A percentile compares a stretch with the other conserved stretches of the same genome.
phyloP scores from a whole-genome alignment of 2,113 vertebrate species.

The Chaetodon trifascialis region DNA sequence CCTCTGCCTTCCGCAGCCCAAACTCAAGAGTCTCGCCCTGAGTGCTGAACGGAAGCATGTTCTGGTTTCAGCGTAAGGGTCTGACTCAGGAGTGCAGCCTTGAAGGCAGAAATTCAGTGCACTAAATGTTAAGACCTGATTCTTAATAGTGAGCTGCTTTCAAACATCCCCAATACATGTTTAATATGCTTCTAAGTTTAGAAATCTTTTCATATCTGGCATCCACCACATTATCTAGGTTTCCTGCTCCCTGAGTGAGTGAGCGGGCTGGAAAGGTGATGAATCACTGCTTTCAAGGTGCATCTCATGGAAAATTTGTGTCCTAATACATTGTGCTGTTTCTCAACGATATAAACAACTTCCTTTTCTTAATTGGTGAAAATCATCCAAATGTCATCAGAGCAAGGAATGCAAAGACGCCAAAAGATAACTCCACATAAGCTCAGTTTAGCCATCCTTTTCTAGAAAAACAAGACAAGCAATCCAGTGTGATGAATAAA shows the following conservation, averaged over 20 bases:
- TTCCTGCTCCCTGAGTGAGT: constrained; percentile 3
- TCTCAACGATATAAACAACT: background rate
- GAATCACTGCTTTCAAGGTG: background rate
- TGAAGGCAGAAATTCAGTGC: constrained; percentile 14
- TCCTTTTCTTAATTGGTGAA: background rate
- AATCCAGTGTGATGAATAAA: background rate
- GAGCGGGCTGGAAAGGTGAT: background rate
- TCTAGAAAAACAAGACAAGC: background rate
- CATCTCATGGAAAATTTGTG: background rate
- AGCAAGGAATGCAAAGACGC: background rate
- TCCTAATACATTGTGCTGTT: background rate
- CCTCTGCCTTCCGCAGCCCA: constrained; percentile 49
- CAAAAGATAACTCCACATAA: background rate
- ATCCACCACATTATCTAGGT: constrained; percentile 15
- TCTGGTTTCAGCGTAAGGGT: constrained; percentile 26
- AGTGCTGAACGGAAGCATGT: constrained; percentile 40
- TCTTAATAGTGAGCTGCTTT: constrained; percentile 13
- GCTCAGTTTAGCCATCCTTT: background rate
- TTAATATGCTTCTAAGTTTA: constrained; percentile 52
- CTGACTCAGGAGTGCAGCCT: constrained; percentile 29
- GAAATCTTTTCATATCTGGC: constrained; percentile 19
- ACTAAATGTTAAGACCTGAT: constrained; percentile 5
- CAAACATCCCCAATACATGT: constrained; percentile 31
- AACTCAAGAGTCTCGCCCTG: constrained; percentile 42
- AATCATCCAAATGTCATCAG: background rate